Percentiles rank a stretch among this genome's conserved stretches.
These are phyloP conservation scores for Bovichtus variegatus DNA, from an alignment of 2,797 vertebrate genomes.

Conservation along the genomic window DNA sequence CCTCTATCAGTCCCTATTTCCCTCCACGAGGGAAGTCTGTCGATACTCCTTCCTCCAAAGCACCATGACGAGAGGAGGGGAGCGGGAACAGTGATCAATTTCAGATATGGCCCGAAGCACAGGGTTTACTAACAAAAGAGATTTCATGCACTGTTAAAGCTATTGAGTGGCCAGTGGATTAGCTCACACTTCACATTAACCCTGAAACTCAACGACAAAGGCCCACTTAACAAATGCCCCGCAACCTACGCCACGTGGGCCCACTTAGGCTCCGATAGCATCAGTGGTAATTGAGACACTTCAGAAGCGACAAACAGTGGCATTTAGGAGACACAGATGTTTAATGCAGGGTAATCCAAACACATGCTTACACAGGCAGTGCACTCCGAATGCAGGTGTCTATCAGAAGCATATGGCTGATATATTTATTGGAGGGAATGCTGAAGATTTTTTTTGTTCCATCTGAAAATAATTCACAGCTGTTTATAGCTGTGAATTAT, in stretches of 20 bases:
- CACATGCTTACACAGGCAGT: slow-evolving; percentile 20
- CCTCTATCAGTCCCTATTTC: slow-evolving; percentile 49
- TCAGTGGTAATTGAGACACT: slow-evolving; percentile 79
- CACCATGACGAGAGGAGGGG: slow-evolving; percentile 60
- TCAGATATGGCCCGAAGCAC: slow-evolving; percentile 79
- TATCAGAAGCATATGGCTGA: slow-evolving; percentile 7
- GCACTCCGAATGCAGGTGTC: slow-evolving; percentile 9
- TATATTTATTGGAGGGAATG: slow-evolving; percentile 16
- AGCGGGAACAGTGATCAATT: slow-evolving; percentile 80
- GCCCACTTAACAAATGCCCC: slow-evolving; percentile 75
- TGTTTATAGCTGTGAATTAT: neutral
- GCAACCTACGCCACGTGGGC: slow-evolving; percentile 52
- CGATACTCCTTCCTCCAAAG: slow-evolving; percentile 73
- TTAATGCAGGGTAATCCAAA: slow-evolving; percentile 51
- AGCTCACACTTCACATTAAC: slow-evolving; percentile 82
- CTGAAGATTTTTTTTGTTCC: slow-evolving; percentile 30
- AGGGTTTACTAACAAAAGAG: slow-evolving; percentile 84
- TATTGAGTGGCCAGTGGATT: slow-evolving; percentile 84
- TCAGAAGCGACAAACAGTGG: slow-evolving; percentile 63
- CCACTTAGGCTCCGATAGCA: slow-evolving; percentile 75
- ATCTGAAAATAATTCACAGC: slow-evolving; percentile 5
- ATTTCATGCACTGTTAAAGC: slow-evolving; percentile 85
- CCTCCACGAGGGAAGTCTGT: slow-evolving; percentile 63
- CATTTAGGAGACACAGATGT: slow-evolving; percentile 63
- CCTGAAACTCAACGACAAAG: slow-evolving; percentile 74